Evolutionary conservation across 1,140 invertebrate species (phyloP), one percentile per base, ranked within the genome.

Genomic region (Drosophila pachea): DNA sequence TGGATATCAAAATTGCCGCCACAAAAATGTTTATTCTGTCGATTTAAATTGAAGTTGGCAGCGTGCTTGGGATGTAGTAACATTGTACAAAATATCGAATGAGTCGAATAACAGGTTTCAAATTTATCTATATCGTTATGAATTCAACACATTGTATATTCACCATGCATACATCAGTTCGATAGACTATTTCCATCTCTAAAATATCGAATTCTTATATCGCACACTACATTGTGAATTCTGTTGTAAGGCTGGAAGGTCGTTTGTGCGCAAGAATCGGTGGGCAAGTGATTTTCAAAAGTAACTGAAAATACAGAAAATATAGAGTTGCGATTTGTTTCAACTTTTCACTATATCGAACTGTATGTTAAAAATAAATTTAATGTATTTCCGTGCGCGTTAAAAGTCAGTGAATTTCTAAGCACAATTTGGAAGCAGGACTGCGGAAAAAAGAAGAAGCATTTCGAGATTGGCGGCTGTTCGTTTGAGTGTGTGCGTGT

Each of bases 401-500:
- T 55, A 50, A 65, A 66, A 69, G 61, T 59, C 61, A 58, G 40
- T 62, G 43, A 50, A 65, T 52, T 76, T 63, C 43, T 54, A 68
- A 71, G 56, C 61, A 82, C 52, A 69, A 52, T 54, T 69, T 45
- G 45, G 52, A 75, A 73, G 55, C 68, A 72, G 68, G 68, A 72
- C 64, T 68, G 73, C 69, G 56, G 60, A 74, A 72, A 42, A 42
- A 68, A 69, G 60, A 55, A 72, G 58, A 72, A 74, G 61, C 73
- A 78, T 59, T 73, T 79, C 65, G 67, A 71, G 60, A 75, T 68
- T 78, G 68, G 68, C 68, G 64, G 66, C 66, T 84, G 60, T 61
- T 76, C 56, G 50, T 68, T 53, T 68, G 66, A 38, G 48, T 73
- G 64, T 56, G 32, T 58, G 42, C 47, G 68, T 64, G 16, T 52